Percentiles rank a stretch among this genome's conserved stretches.
Evolutionary conservation across 2,797 vertebrate species (phyloP).

Genomic region (Cryptoblepharus egeriae): DNA sequence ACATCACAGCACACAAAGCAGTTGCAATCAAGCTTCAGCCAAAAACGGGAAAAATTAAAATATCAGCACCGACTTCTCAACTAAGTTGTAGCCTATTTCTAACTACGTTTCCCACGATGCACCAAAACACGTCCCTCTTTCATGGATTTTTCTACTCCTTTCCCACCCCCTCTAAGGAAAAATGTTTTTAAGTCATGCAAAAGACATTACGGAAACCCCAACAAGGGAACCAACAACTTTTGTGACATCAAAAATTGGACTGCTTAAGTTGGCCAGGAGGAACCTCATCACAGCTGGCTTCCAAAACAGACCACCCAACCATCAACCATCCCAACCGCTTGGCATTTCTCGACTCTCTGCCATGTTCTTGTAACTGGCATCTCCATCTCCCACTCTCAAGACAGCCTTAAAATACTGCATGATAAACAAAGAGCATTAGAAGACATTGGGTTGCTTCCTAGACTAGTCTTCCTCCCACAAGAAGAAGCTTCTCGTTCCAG

Average conservation of each 20-base stretch:
- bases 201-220: neutral
- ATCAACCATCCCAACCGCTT: accelerated
- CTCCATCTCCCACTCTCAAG: neutral
- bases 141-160: neutral
- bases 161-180: neutral
- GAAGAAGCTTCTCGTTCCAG: too few species aligned
- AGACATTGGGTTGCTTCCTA: neutral
- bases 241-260: neutral
- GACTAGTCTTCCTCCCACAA: too few species aligned
- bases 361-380: neutral
- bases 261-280: neutral
- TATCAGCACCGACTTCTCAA: slow-evolving; percentile 8
- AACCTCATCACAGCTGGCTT: too few species aligned
- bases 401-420: neutral
- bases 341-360: neutral
- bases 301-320: too few species aligned
- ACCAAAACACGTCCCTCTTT: neutral
- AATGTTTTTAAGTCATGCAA: slow-evolving; percentile 1
- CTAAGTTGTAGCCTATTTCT: slow-evolving; percentile 32
- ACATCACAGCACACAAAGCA: slow-evolving; percentile 56
- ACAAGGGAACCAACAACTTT: accelerated
- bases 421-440: neutral
- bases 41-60: neutral
- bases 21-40: slow-evolving; percentile 26
- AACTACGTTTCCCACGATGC: slow-evolving; percentile 36